A percentile compares a stretch with the other conserved stretches of the same genome.
Evolutionary conservation across 2,113 vertebrate genomes (phyloP).

Genomic region (Phaetusa simplex): DNA sequence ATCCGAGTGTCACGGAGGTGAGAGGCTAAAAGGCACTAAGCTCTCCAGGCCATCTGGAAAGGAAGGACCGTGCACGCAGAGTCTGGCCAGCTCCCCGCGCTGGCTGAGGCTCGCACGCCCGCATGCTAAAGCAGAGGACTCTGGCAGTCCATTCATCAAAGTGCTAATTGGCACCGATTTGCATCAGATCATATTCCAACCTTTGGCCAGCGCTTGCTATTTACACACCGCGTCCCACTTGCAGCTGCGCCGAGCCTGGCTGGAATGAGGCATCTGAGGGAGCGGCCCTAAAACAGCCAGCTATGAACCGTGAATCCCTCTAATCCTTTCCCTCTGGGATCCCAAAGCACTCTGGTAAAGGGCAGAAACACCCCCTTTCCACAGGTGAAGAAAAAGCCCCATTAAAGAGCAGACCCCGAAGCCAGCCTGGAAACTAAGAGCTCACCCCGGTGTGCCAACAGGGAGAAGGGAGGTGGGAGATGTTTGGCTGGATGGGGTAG

Average conservation of each 20-base stretch:
- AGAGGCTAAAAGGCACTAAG: background rate
- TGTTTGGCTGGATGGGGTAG: background rate
- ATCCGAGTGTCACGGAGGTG: background rate
- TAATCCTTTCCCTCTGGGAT: background rate
- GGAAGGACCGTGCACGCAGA: rapidly evolving
- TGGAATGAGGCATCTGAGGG: background rate
- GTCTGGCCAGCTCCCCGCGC: background rate
- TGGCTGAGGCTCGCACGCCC: background rate
- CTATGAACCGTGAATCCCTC: background rate
- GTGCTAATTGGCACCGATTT: background rate
- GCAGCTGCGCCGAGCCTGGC: background rate
- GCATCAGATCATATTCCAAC: background rate
- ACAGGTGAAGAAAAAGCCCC: rapidly evolving
- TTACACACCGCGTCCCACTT: rapidly evolving
- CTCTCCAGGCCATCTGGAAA: background rate
- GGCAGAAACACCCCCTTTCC: background rate
- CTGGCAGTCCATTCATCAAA: background rate
- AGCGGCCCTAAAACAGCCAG: background rate
- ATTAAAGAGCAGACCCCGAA: background rate
- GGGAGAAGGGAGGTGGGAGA: background rate
- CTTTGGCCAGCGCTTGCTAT: background rate
- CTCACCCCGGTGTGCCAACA: background rate
- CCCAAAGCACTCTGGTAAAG: background rate
- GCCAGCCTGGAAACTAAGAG: background rate
- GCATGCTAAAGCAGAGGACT: background rate